These are phyloP conservation scores for Phalangium opilio DNA, from an alignment of 2,888 invertebrate genomes.

Conservation along the genomic window DNA sequence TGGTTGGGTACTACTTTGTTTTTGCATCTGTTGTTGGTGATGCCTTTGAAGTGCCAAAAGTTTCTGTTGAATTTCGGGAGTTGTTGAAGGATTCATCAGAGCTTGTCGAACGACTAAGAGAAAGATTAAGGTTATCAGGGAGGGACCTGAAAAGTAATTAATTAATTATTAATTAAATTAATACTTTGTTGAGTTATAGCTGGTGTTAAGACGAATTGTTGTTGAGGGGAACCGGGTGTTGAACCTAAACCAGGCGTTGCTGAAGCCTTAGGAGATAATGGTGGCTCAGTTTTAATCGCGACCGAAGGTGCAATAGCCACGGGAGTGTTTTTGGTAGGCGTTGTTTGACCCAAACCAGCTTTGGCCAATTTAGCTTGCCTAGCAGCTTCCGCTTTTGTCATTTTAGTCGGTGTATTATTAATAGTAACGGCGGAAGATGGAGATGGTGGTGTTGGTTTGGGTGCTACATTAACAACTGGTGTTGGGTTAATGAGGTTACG, in stretches of 20 bases:
- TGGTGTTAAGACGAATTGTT: conserved; percentile 71
- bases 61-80: conserved; percentile 85
- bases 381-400: not conserved
- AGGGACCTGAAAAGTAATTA: not conserved
- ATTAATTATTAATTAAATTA: not conserved
- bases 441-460: conserved; percentile 2
- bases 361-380: conserved; percentile 4
- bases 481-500: not conserved
- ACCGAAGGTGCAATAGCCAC: not conserved
- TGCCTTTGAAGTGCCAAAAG: conserved; percentile 69
- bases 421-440: too few species aligned
- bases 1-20: conserved; percentile 27
- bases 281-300: conserved; percentile 6
- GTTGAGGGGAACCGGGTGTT: conserved; percentile 20
- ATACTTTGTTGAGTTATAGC: conserved; percentile 80
- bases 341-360: conserved; percentile 4
- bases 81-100: conserved; percentile 74
- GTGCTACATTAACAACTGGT: conserved; percentile 5
- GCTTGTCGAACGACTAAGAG: conserved; percentile 73
- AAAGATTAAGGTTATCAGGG: not conserved
- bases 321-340: not conserved
- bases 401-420: conserved; percentile 3
- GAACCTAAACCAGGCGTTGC: conserved; percentile 17
- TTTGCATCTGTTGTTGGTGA: conserved; percentile 44
- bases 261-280: conserved; percentile 24